Evolutionary conservation across 2,797 vertebrate genomes (phyloP).

Genomic region (Sardinella longiceps): DNA sequence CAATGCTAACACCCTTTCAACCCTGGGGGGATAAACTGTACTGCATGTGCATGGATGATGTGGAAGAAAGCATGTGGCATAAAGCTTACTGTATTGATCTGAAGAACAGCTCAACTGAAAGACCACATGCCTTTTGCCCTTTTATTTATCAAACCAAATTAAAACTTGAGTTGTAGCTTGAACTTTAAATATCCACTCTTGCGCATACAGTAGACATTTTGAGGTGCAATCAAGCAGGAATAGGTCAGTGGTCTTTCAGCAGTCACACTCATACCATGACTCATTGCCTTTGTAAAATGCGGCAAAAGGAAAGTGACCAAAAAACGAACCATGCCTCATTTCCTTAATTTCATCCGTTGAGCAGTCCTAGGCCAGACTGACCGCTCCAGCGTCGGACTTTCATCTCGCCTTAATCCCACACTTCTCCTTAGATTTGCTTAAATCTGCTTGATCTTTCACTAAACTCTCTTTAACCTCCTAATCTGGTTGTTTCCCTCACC

Average conservation of each 20-base stretch:
- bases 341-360: conserved; percentile 11
- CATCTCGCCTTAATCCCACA: conserved; percentile 46
- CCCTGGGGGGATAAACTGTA: no score
- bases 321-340: conserved; percentile 1
- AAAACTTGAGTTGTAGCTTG: conserved; percentile 44
- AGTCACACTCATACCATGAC: not conserved
- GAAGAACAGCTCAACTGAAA: not conserved
- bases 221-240: conserved; percentile 40
- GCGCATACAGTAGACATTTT: conserved; percentile 43
- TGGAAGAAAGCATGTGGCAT: not conserved
- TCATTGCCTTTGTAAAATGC: not conserved
- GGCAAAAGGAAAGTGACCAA: conserved; percentile 12
- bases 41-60: not conserved
- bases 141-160: not conserved
- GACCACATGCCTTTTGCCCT: not conserved
- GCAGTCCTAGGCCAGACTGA: not conserved
- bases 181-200: conserved; percentile 38
- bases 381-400: conserved; percentile 41
- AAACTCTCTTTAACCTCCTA: conserved; percentile 73
- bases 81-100: not conserved
- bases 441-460: conserved; percentile 68
- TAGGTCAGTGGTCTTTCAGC: conserved; percentile 33
- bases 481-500: conserved; percentile 63
- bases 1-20: not conserved
- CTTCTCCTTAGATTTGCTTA: conserved; percentile 50